Evolutionary conservation across 2,797 vertebrate species (phyloP).

Genomic region (Periparus ater): DNA sequence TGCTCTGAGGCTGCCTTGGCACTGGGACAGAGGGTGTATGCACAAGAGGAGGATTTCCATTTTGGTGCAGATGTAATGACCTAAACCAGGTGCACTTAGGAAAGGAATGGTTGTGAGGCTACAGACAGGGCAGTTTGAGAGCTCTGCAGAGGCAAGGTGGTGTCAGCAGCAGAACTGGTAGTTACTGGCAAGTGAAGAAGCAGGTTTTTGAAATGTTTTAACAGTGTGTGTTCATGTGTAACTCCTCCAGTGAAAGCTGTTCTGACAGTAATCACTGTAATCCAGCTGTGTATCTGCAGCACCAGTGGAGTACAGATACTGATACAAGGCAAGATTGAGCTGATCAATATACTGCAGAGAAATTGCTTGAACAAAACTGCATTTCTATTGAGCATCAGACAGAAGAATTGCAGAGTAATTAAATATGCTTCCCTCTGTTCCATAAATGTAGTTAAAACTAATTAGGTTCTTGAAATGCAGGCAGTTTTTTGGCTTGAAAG

Average conservation of each 20-base stretch:
- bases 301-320: background rate
- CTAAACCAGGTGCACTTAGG: background rate
- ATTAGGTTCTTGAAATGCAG: constrained; percentile 51
- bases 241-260: background rate
- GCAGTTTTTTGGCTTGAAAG: constrained; percentile 52
- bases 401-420: constrained; percentile 18
- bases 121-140: background rate
- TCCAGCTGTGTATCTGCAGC: background rate
- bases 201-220: background rate
- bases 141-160: background rate
- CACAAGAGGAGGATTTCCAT: background rate
- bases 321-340: constrained; percentile 51
- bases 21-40: background rate
- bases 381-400: constrained; percentile 37
- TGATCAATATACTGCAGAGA: background rate
- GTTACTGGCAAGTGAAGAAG: background rate
- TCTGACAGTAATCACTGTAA: background rate
- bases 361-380: background rate
- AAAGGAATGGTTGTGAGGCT: background rate
- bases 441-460: constrained; percentile 47
- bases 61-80: background rate
- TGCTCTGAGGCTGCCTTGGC: background rate
- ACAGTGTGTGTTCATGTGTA: background rate
- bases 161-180: background rate
- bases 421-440: constrained; percentile 31